Base-by-base conservation (phyloP, 2,888 invertebrate species). In the Apotomis turbidana region DNA sequence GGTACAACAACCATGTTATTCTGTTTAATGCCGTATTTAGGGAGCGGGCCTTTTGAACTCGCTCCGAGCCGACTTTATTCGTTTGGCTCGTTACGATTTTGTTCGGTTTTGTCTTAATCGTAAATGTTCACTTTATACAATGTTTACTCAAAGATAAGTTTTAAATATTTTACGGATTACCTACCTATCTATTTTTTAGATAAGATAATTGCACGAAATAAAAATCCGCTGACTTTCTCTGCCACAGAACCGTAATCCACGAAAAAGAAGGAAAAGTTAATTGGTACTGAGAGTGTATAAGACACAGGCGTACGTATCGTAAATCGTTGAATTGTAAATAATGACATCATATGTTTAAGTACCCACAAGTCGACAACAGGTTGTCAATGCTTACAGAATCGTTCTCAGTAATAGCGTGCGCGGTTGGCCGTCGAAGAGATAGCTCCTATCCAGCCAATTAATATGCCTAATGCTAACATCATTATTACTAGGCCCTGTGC, bases 391-490 rank as follows among this genome's bases (percentile, higher is more conserved):
- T 84, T 84, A 79, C 78, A 77, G 79, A 83, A 84, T 77, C 76
- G 78, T 80, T 80, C 79, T 78, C 76, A 78, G 79, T 79, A 82
- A 83, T 83, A 79, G 88, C 87, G 84, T 85, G 85, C 85, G 82
- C 85, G 83, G 87, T 83, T 83, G 82, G 85, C 83, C 81, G 83
- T 79, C 80, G 80, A 78, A 86, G 85, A 90, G 91, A 92, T 91
- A 90, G 88, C 88, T 86, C 86, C 87, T 88, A 90, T 90, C 88
- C 87, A 84, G 83, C 86, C 92, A 92, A 93, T 93, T 93, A 93
- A 93, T 93, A 93, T 91, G 90, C 90, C 92, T 93, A 93, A 93
- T 93, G 93, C 93, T 92, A 93, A 93, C 93, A 93, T 93, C 93
- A 93, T 93, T 93, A 93, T 93, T 93, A 93, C 91, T 87, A 87